Evolutionary conservation across 23 tunicate species (phyloP), one percentile per base, ranked within the genome.

Genomic region (Trididemnum nubilum): DNA sequence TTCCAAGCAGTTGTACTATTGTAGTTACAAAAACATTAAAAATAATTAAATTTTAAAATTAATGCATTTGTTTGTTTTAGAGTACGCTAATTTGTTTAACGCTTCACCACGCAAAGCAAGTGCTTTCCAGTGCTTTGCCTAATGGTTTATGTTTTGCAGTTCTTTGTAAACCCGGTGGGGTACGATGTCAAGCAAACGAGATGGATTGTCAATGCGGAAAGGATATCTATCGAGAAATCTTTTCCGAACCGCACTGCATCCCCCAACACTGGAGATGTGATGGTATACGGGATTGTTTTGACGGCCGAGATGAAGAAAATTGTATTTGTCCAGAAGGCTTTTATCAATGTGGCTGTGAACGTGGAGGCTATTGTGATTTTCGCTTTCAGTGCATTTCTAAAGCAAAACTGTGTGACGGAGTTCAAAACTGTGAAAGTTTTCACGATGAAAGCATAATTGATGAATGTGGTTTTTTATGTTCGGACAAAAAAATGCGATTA

Each of bases 301-400:
- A 69, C 39, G 74, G 74, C 39, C 29, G 74, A 34, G 74, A 69
- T 33, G 74, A 69, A 34, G 74, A 69, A 5, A 34, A 69, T n/a
- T 69, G 74, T 32, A 32, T 69, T 33, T 69, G 74, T 34, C 19
- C 19, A 28, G 25, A 15, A 3, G 69, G 69, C 15, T 61, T 61
- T 24, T 34, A 28, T 34, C 74, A 69, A 25, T 69, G 74, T 34
- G 74, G 74, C 22, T 28, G 74, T 22, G 26, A 34, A 3, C 36
- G 74, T 5, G 74, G 74, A 5, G 74, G 74, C 12, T 4, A 69
- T 4, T 69, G 37, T 69, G 27, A 21, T 3, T 32, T 9, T 69
- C 74, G 74, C n/a, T 69, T 32, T 34, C 36, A 69, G 74, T 69
- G 74, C 22, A 34, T 69, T 69, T 69, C 74, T 4, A 32, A 69